phyloP scores from a whole-genome alignment of 2,888 invertebrate species.

The Drosophila monieri region DNA sequence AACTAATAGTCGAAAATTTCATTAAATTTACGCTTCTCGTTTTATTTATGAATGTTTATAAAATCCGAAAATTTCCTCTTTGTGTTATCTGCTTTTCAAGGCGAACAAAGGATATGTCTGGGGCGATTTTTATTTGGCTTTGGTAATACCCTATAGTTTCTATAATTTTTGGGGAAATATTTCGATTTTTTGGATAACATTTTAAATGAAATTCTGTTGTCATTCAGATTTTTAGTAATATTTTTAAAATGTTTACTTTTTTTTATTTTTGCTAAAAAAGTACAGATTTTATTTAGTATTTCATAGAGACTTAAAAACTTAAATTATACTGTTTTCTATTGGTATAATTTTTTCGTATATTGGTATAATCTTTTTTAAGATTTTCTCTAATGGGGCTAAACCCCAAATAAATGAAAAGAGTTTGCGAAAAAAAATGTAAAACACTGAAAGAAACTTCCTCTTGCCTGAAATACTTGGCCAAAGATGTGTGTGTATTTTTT shows the following conservation, averaged over 20 bases:
- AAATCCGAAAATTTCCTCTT: slow-evolving; percentile 13
- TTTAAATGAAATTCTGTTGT: too few species aligned
- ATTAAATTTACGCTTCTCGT: slow-evolving; percentile 61
- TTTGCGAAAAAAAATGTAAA: background rate
- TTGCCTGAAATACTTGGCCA: background rate
- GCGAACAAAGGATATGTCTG: slow-evolving; percentile 18
- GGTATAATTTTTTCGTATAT: background rate
- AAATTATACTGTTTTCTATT: too few species aligned
- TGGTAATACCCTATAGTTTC: slow-evolving; percentile 26
- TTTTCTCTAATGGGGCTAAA: slow-evolving; percentile 13
- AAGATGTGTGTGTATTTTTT: background rate
- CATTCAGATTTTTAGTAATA: too few species aligned
- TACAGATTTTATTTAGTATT: too few species aligned
- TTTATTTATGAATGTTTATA: slow-evolving; percentile 44
- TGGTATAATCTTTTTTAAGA: background rate
- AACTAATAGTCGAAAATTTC: slow-evolving; percentile 70
- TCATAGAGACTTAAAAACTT: too few species aligned
- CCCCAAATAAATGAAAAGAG: background rate
- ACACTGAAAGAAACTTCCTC: slow-evolving; percentile 19
- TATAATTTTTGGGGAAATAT: too few species aligned
- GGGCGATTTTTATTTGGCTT: background rate
- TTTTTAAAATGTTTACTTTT: too few species aligned
- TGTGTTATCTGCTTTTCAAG: slow-evolving; percentile 25
- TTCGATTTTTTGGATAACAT: too few species aligned
- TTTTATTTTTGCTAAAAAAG: too few species aligned